These are phyloP conservation scores for Timema podura DNA, from an alignment of 2,888 invertebrate genomes.

Conservation along the genomic window DNA sequence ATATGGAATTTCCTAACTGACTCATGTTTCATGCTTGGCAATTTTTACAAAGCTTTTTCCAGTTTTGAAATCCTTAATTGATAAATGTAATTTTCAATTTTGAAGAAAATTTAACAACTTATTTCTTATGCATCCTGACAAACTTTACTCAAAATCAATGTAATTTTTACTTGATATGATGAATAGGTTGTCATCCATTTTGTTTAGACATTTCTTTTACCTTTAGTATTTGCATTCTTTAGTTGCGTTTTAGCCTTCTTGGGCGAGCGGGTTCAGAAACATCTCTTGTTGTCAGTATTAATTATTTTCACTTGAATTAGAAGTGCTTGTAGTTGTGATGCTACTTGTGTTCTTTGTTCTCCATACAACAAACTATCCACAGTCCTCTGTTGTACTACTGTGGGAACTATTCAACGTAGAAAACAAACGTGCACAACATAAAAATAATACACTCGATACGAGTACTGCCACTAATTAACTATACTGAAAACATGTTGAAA, in stretches of 20 bases:
- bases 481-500: too few relatives aligned
- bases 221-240: background rate
- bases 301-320: too few relatives aligned
- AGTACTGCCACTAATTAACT: too few relatives aligned
- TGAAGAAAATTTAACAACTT: background rate
- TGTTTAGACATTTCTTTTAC: background rate
- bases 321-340: background rate
- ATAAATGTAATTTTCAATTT: background rate
- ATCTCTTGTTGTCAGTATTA: background rate
- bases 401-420: too few relatives aligned
- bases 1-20: background rate
- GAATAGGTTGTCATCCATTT: background rate
- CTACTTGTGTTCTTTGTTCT: background rate
- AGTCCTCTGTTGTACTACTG: background rate
- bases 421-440: too few relatives aligned
- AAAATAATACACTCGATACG: too few relatives aligned
- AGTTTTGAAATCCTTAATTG: background rate
- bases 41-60: background rate
- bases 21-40: background rate
- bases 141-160: background rate
- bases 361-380: background rate
- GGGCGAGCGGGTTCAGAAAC: background rate
- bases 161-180: background rate
- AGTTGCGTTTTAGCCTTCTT: background rate
- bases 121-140: background rate